Conservation (phyloP, 2,113 vertebrate genomes). For the Aphyosemion australe region DNA sequence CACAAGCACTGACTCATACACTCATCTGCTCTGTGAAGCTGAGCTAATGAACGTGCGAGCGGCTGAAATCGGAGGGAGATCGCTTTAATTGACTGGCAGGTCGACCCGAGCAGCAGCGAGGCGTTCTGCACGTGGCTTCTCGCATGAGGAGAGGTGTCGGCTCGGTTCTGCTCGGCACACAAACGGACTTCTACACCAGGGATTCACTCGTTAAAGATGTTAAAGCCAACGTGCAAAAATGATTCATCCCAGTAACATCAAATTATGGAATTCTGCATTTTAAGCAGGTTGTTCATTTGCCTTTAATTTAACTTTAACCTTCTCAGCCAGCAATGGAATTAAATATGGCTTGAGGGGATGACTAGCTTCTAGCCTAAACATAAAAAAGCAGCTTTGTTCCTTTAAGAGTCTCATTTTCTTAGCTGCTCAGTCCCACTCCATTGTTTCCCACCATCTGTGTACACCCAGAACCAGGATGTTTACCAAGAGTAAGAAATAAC, state of each 20-base stretch:
- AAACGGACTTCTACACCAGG: not conserved
- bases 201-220: not conserved
- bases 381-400: slow-evolving; percentile 4
- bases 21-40: not conserved
- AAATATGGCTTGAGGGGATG: not conserved
- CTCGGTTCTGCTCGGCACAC: slow-evolving; percentile 4
- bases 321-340: too few species aligned
- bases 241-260: not conserved
- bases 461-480: slow-evolving; percentile 66
- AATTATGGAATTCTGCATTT: not conserved
- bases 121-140: slow-evolving; percentile 4
- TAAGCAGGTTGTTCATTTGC: too few species aligned
- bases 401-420: slow-evolving; percentile 17
- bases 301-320: too few species aligned
- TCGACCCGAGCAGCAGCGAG: slow-evolving; percentile 2
- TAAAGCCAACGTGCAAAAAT: not conserved
- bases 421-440: slow-evolving; percentile 22
- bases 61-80: not conserved
- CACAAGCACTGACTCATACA: slow-evolving; percentile 12
- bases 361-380: not conserved
- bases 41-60: not conserved
- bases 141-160: slow-evolving; percentile 8
- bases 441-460: slow-evolving; percentile 54
- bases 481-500: slow-evolving; percentile 52
- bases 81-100: not conserved